A percentile compares a stretch with the other conserved stretches of the same genome.
Evolutionary conservation across 1,140 invertebrate genomes (phyloP).

Genomic region (Heliothis subflexa): DNA sequence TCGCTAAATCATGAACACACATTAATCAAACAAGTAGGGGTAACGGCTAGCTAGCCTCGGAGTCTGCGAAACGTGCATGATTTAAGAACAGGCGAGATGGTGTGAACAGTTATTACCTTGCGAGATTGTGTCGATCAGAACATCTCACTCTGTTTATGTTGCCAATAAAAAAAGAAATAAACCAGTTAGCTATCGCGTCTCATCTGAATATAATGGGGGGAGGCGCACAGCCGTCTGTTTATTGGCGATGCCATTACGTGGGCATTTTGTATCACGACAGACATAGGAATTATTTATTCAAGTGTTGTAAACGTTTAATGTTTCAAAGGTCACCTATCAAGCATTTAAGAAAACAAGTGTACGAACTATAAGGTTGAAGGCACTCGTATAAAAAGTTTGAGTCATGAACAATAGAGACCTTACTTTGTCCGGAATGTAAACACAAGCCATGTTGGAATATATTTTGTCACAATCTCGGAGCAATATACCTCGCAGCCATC

Average conservation of each 20-base stretch:
- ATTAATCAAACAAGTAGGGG: slow-evolving; percentile 58
- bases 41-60: slow-evolving; percentile 27
- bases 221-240: slow-evolving; percentile 60
- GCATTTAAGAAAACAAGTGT: slow-evolving; percentile 10
- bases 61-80: slow-evolving; percentile 21
- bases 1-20: slow-evolving; percentile 58
- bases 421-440: slow-evolving; percentile 9
- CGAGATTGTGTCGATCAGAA: slow-evolving; percentile 47
- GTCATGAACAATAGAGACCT: neutral
- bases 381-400: slow-evolving; percentile 4
- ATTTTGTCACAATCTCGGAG: slow-evolving; percentile 12
- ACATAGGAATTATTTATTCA: slow-evolving; percentile 42
- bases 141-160: slow-evolving; percentile 51
- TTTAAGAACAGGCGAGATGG: slow-evolving; percentile 32
- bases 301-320: slow-evolving; percentile 42
- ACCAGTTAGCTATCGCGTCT: slow-evolving; percentile 61
- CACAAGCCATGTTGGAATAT: slow-evolving; percentile 18
- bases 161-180: slow-evolving; percentile 58
- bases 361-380: neutral
- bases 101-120: slow-evolving; percentile 49
- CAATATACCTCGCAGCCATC: slow-evolving; percentile 12
- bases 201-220: slow-evolving; percentile 78
- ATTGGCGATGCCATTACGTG: slow-evolving; percentile 68
- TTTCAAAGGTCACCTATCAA: slow-evolving; percentile 37
- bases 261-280: slow-evolving; percentile 52